phyloP scores from a whole-genome alignment of 2,113 vertebrate species.

The Sylvicapra grimmia region DNA sequence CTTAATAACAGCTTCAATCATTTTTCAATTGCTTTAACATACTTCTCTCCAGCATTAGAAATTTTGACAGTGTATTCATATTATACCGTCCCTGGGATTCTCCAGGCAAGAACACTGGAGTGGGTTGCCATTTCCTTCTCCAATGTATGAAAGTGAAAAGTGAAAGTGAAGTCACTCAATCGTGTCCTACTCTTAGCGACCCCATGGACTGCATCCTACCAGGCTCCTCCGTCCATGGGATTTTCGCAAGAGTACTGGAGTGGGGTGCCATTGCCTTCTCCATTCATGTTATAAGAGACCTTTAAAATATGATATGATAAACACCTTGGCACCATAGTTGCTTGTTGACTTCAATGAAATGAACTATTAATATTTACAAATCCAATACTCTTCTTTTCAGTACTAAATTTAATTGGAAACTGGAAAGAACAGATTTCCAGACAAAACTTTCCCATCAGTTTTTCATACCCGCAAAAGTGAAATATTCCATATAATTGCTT shows the following conservation, averaged over 20 bases:
- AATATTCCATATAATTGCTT: not conserved
- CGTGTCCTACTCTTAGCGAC: too few species aligned
- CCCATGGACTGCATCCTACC: too few species aligned
- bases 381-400: not conserved
- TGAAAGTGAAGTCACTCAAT: too few species aligned
- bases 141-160: too few species aligned
- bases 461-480: not conserved
- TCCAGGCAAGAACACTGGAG: too few species aligned
- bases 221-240: too few species aligned
- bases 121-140: too few species aligned
- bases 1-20: not conserved
- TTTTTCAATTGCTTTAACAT: conserved; percentile 9
- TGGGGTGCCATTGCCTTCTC: too few species aligned
- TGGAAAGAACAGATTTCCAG: not conserved
- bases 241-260: too few species aligned
- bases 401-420: not conserved
- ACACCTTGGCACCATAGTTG: not conserved
- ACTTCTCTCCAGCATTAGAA: not conserved
- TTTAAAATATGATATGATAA: conserved; percentile 16
- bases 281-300: not conserved
- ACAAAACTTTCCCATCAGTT: not conserved
- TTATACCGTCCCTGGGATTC: too few species aligned
- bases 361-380: conserved; percentile 17
- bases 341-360: conserved; percentile 29
- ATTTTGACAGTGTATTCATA: not conserved